Percentiles rank a stretch among this genome's conserved stretches.
Conservation (phyloP, 1,140 invertebrate species). For the Hestina assimilis region DNA sequence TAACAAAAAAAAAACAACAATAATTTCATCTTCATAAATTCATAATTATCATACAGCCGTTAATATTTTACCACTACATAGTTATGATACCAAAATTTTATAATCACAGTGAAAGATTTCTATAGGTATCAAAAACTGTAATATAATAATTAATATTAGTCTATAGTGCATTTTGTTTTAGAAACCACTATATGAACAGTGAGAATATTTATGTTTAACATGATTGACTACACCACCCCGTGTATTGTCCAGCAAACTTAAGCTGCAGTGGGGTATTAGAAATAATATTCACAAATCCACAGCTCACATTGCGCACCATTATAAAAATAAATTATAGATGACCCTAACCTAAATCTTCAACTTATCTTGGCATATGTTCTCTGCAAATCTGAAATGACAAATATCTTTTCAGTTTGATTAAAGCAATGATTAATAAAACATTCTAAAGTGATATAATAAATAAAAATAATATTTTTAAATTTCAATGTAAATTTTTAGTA, state of each 20-base stretch:
- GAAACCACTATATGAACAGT: conserved; percentile 67
- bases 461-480: background rate
- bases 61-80: conserved; percentile 29
- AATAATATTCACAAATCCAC: conserved; percentile 71
- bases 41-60: conserved; percentile 34
- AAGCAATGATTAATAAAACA: background rate
- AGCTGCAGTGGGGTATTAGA: conserved; percentile 54
- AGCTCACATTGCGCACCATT: conserved; percentile 75
- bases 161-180: conserved; percentile 60
- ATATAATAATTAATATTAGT: conserved; percentile 41
- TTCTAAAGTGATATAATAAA: background rate
- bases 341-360: conserved; percentile 62
- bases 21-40: conserved; percentile 30
- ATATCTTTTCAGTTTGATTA: conserved; percentile 5
- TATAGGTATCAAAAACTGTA: conserved; percentile 42
- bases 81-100: conserved; percentile 35
- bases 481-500: too few relatives aligned
- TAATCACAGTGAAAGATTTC: conserved; percentile 40
- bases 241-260: conserved; percentile 59
- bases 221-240: conserved; percentile 74
- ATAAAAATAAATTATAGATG: conserved; percentile 77
- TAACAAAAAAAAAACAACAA: conserved; percentile 34
- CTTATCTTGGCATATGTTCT: conserved; percentile 76
- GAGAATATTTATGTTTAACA: conserved; percentile 67
- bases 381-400: conserved; percentile 63